Base-by-base conservation (phyloP, 2,797 vertebrate species). In the Pseudotriccus pelzelni region DNA sequence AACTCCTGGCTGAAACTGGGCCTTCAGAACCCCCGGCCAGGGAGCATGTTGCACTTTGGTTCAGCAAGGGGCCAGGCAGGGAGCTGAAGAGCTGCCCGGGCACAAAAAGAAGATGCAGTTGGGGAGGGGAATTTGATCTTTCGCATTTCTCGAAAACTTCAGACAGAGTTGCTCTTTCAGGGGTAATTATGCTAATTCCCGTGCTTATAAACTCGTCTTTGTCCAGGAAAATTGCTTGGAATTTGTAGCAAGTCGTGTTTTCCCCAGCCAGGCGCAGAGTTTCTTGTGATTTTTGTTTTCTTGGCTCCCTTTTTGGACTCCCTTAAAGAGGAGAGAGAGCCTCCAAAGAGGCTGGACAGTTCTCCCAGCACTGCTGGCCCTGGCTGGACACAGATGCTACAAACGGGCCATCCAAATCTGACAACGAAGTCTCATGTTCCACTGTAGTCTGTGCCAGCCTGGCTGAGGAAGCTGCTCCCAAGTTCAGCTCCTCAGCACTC, bases 151-250 rank as follows among this genome's bases (percentile, higher is more conserved):
- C 84, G 59, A 59, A 66, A 89, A 44, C 44, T 56, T 69, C 44
- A 68, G 86, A 87, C 92, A 93, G 69, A n/a, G 74, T 93, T 87
- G 67, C 81, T 77, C 90, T 90, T 90, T 89, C 67, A 85, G 46
- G 77, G 39, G 49, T 79, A 60, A 56, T 92, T 93, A 96, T 97
- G 93, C 81, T 90, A 89, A 95, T 94, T 89, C 32, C 73, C 23
- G 24, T 7, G 2, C 93, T 87, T 86, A 94, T 55, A 91, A 94
- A 96, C 73, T 94, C 92, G 75, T 34, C 94, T 96, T 96, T 96
- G 93, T 96, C 87, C 4, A 0, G 46, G 68, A 94, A 93, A 84
- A 95, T 82, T 72, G 87, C 91, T 78, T 93, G 94, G 95, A 93
- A 93, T 93, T 91, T 88, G 30, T 50, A 90, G 73, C 66, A 53